phyloP scores from a whole-genome alignment of 37 sponge, comb jelly and placozoan species.

The Beroe ovata region DNA sequence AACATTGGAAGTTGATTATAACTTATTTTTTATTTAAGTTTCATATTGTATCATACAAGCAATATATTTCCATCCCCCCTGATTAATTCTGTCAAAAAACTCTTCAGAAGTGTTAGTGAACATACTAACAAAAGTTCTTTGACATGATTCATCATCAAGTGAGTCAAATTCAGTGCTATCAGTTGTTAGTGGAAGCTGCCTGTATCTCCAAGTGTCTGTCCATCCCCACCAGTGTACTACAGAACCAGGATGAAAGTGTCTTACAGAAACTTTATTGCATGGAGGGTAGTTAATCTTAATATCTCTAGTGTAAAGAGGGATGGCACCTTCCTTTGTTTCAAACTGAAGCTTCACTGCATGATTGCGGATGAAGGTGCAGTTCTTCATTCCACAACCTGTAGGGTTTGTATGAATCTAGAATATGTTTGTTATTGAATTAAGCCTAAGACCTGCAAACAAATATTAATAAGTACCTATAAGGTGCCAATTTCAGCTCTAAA shows the following conservation, averaged over 20 bases:
- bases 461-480: no score
- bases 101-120: conserved; percentile 39
- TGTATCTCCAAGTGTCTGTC: conserved; percentile 61
- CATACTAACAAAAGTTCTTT: conserved; percentile 57
- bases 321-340: not conserved
- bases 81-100: conserved; percentile 5
- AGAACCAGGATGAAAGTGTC: conserved; percentile 44
- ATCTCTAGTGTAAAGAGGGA: conserved; percentile 40
- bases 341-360: conserved; percentile 61
- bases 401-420: not conserved
- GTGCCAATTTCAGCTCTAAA: no score
- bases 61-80: conserved; percentile 63
- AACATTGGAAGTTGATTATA: not conserved
- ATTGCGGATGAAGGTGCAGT: conserved; percentile 35
- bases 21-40: not conserved
- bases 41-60: conserved; percentile 11
- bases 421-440: no score
- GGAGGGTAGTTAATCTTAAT: conserved; percentile 29
- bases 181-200: not conserved
- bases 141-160: conserved; percentile 26
- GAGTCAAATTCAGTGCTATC: conserved; percentile 26
- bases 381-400: conserved; percentile 40
- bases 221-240: conserved; percentile 60
- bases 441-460: no score
- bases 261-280: conserved; percentile 1